A percentile compares a stretch with the other conserved stretches of the same genome.
phyloP scores from a whole-genome alignment of 2,797 vertebrate species.

The Aeoliscus strigatus region DNA sequence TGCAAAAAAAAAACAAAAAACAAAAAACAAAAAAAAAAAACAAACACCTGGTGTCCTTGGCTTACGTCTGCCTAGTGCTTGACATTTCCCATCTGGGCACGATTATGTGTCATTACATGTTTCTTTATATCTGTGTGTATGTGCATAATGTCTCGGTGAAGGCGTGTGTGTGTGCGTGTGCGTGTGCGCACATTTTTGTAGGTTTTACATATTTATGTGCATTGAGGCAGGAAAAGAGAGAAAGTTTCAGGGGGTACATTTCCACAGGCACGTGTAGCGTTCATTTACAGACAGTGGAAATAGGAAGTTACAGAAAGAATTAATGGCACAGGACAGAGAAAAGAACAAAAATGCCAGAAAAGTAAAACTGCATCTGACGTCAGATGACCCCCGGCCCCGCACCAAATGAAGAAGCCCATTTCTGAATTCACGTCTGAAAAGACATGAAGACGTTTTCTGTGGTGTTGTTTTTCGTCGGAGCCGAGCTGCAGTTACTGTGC shows the following conservation, averaged over 20 bases:
- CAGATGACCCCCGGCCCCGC: slow-evolving; percentile 8
- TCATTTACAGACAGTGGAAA: slow-evolving; percentile 64
- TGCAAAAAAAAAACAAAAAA: slow-evolving; percentile 23
- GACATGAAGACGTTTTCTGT: too few relatives aligned
- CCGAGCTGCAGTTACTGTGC: slow-evolving; percentile 50
- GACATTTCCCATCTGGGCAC: slow-evolving; percentile 51
- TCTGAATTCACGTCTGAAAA: slow-evolving; percentile 5
- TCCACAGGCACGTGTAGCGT: slow-evolving; percentile 66
- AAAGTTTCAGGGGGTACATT: slow-evolving; percentile 59
- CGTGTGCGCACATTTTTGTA: slow-evolving; percentile 30
- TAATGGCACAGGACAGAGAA: slow-evolving; percentile 60
- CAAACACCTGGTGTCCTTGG: slow-evolving; percentile 47
- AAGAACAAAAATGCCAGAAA: slow-evolving; percentile 44
- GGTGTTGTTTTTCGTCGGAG: too few relatives aligned
- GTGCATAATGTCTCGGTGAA: slow-evolving; percentile 45
- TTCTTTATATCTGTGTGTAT: slow-evolving; percentile 14
- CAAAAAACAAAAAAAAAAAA: too few relatives aligned
- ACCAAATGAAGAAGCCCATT: slow-evolving; percentile 19
- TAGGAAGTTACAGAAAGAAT: slow-evolving; percentile 47
- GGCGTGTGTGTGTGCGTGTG: slow-evolving; percentile 32
- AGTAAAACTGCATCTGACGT: slow-evolving; percentile 44
- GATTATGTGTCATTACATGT: slow-evolving; percentile 43
- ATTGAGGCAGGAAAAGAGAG: slow-evolving; percentile 48
- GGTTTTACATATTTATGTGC: slow-evolving; percentile 23
- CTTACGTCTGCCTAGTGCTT: slow-evolving; percentile 46